Base-by-base conservation (phyloP, 2,888 invertebrate genomes). In the Melikaiella ostensackeni region DNA sequence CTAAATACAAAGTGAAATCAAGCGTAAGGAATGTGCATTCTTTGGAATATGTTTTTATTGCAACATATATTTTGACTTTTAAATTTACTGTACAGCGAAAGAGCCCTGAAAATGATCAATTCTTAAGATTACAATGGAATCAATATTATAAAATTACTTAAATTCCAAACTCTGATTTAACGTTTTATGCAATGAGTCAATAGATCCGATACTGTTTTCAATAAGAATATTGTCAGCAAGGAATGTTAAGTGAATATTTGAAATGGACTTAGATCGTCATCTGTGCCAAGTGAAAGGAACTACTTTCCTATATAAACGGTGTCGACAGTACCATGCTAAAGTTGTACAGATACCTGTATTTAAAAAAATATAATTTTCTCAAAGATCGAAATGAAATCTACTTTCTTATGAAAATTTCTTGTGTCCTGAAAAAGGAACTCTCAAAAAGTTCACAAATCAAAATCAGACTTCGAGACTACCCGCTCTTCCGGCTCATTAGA, bases 241-340 rank as follows among this genome's bases (percentile, higher is more conserved):
- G 11, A 11, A 38, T 38, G 11, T 19, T 64, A n/a, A n/a, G n/a
- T 38, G 16, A 21, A 35, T 4, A 42, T 64, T 64, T 24, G 16
- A 64, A 64, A 42, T 16, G 24, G 7, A 64, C 64, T 21, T 21
- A 5, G 6, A 24, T 9, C 24, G 38, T 16, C 64, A 64, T 64
- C 64, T 64, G 6, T 7, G 24, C 7, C 9, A n/a, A 16, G n/a
- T 27, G 63, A 64, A 64, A 42, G 64, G 38, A 42, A 64, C 64
- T 42, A 38, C 42, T 7, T 42, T 13, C 24, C 24, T 64, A 1
- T 1, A 16, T 9, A 21, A 24, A 38, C 24, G 6, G 24, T 64
- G 35, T 64, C 64, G 64, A 64, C 27, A 2, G 13, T 46, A 19
- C 46, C 19, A 11, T 19, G 46, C 46, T 46, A 19, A 46, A 19